phyloP scores from a whole-genome alignment of 2,888 invertebrate species.

The Orthosia cruda region DNA sequence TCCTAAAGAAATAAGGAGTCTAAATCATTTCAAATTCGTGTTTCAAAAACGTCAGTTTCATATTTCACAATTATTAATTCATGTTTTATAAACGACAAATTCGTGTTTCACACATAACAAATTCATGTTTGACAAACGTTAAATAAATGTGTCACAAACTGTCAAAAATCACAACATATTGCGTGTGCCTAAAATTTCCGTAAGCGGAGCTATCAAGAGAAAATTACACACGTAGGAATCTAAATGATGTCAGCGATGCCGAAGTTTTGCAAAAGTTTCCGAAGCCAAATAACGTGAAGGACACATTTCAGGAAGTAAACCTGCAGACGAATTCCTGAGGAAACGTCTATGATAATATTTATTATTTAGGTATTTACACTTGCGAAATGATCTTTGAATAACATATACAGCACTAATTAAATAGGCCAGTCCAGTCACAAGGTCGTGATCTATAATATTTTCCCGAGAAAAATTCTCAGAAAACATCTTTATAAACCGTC shows the following conservation, averaged over 20 bases:
- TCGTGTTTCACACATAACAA: too few relatives aligned
- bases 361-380: constrained; percentile 9
- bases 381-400: constrained; percentile 48
- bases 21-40: not conserved
- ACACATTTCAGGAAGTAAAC: constrained; percentile 23
- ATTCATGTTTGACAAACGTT: too few relatives aligned
- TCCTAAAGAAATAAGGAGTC: not conserved
- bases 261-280: constrained; percentile 8
- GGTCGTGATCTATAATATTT: constrained; percentile 51
- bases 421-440: constrained; percentile 52
- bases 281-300: constrained; percentile 6
- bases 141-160: too few relatives aligned
- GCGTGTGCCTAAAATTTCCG: too few relatives aligned
- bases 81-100: too few relatives aligned
- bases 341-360: constrained; percentile 17
- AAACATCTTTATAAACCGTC: constrained; percentile 32
- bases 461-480: constrained; percentile 37
- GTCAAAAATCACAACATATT: too few relatives aligned
- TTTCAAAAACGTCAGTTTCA: not conserved
- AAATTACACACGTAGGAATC: not conserved
- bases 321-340: constrained; percentile 14
- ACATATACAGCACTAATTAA: constrained; percentile 47
- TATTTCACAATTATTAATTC: not conserved
- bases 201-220: constrained; percentile 11
- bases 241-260: not conserved